Evolutionary conservation across 2,888 invertebrate genomes (phyloP), one percentile per base, ranked within the genome.

Genomic region (Leptopilina syphax): DNA sequence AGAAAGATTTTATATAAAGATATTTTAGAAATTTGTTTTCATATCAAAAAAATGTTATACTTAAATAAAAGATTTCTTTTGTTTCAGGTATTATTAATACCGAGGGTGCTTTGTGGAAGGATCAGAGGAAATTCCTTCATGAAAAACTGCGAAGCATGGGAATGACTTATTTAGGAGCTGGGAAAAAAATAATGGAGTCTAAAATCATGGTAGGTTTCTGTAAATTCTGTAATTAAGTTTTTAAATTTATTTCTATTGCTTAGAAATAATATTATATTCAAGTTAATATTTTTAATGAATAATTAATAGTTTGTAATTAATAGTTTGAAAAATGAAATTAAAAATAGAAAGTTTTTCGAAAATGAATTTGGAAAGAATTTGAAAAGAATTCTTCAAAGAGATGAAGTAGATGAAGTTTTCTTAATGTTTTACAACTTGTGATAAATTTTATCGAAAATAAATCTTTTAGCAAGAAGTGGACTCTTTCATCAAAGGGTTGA

Each of bases 101-200:
- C 87, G 96, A 96, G 85, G 98, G 98, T 82, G 95, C 95, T 85
- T 93, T 98, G 87, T 98, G 98, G 98, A 97, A 97, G 92, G 97
- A 96, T 88, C 97, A 98, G 91, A 94, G 98, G 81, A 94, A 96
- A 84, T 98, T 98, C 92, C 93, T 98, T 77, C 97, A 97, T 90
- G 96, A 96, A 86, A 96, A 96, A 86, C 93, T 98, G 1, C 94
- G 97, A 27, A 95, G 95, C 86, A 96, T 98, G 88, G 98, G 98
- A 77, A 97, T 98, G 96, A 97, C 97, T 80, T 96, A 96, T 91
- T 94, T 96, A 92, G 96, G 96, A 77, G 94, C 94, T 84, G 96
- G 96, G 84, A 96, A 96, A 91, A 95, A 95, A 88, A 94, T 96
- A 87, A 96, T 98, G 96, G 97, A 97, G 92, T 94, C 94, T 81